Conservation (phyloP, 2,113 vertebrate species). For the Marcusenius ussheri region DNA sequence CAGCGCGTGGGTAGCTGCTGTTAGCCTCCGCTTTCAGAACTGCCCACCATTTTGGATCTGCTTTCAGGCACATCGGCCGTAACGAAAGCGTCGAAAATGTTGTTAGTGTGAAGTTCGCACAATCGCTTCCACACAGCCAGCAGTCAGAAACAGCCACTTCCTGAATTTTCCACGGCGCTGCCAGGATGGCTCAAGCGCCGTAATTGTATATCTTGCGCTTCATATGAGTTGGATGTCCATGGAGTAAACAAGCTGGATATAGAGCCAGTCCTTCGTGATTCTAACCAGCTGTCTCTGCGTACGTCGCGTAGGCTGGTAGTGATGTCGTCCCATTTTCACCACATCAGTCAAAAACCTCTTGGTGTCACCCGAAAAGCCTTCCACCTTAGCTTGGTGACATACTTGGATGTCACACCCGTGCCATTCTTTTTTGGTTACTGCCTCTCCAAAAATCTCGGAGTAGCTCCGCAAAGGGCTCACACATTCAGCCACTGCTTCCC, state of each 20-base stretch:
- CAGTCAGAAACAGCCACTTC: background rate
- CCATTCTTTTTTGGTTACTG: background rate
- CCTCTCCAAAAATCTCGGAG: background rate
- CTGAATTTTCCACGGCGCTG: background rate
- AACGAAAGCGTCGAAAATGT: background rate
- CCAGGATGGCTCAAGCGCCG: background rate
- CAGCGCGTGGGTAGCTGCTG: background rate
- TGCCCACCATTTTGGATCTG: background rate
- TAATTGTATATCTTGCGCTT: background rate
- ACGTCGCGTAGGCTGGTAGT: background rate
- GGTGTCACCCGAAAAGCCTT: background rate
- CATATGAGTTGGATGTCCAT: background rate
- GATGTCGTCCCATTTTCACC: background rate
- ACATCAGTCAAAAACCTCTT: background rate
- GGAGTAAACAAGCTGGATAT: background rate
- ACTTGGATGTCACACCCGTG: background rate
- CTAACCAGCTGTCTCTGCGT: background rate
- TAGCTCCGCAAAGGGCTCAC: background rate
- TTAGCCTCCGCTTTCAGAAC: background rate
- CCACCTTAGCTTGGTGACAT: background rate
- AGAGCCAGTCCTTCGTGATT: background rate
- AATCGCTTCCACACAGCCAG: background rate
- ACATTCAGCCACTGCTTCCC: background rate
- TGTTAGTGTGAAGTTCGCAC: slow-evolving; percentile 2
- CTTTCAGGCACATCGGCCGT: background rate